Evolutionary conservation across 2,888 invertebrate species (phyloP), one percentile per base, ranked within the genome.

Genomic region (Clitarchus hookeri): DNA sequence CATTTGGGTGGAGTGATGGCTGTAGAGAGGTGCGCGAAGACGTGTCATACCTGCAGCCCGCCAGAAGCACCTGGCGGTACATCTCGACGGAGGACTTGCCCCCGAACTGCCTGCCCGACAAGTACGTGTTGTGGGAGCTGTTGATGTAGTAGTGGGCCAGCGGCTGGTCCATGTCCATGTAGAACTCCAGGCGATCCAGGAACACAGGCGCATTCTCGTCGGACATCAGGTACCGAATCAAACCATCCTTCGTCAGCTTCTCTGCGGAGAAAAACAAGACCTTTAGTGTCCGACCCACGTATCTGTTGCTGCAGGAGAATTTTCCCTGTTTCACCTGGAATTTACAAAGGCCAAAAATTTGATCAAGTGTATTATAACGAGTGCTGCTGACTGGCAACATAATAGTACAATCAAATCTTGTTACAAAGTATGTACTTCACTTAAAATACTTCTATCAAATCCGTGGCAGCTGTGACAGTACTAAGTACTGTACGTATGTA

Each of bases 181-280:
- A 98, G 90, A 97, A 96, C 91, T 99, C 99, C 89, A 99, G 93
- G n/a, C 99, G 94, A 92, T 99, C 99, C 89, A 99, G 93, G 92
- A 99, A 99, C 88, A 99, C 99, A 0, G 99, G 99, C 0, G 99
- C 98, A 93, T 99, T 99, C 92, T 99, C 99, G 91, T 99, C 99
- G 0, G 99, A 99, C 98, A 99, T 99, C 89, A 99, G 94, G 93
- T 99, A 99, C 87, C 99, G 96, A 92, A 99, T 98, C 89, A 99
- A 79, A 48, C 48, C 48, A 92, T 99, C 99, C 91, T 98, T 96
- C 87, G 97, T 97, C 89, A 99, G 93, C 91, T 95, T 94, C 91
- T 95, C 96, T 97, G 92, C 36, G 4, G 36, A 36, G 36, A 36
- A 36, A 36, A 36, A 36, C 36, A 36, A 36, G 36, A 36, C 4